Evolutionary conservation across 2,113 vertebrate species (phyloP), one percentile per base, ranked within the genome.

Genomic region (Clinocottus analis): DNA sequence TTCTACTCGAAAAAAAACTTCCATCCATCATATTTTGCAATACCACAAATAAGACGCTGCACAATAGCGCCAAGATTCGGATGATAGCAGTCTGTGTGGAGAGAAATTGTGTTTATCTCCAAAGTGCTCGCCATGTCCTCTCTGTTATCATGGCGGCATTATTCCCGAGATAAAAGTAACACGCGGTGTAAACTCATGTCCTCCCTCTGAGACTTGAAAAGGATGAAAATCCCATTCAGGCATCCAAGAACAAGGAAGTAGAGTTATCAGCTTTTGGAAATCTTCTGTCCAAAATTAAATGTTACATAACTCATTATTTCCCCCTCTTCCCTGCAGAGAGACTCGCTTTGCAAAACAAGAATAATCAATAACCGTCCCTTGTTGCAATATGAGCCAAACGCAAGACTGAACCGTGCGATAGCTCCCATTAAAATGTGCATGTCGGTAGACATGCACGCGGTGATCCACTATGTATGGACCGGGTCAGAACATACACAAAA

Each of bases 271-370:
- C 27, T 31, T 74, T 21, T 37, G 62, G 33, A 77, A 35, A 47
- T 43, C 16, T 62, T 29, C 29, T 13, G 29, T 76, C 79, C 75
- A 77, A 86, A 86, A 23, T 49, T 10, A 82, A 41, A 59, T 8
- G 14, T 82, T 71, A 84, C 13, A 64, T 79, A 70, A 85, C 29
- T 39, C 47, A 55, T 31, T 45, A 9, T 55, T 49, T 35, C 43
- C 39, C 53, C 23, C 29, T 39, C 31, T 11, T 70, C 31, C 25
- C 29, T 5, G 25, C 13, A 43, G n/a, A n/a, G n/a, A n/a, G n/a
- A 35, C 35, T 47, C 0, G 25, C 73, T 68, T 47, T 10, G 35
- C 56, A 29, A 68, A 56, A 27, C 53, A 11, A 41, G 11, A 29
- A 49, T 29, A 64, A 49, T 59, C 41, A 23, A 17, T 37, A 31